Percentiles rank a stretch among this genome's conserved stretches.
Evolutionary conservation across 2,888 invertebrate species (phyloP).

Genomic region (Xestia sexstrigata): DNA sequence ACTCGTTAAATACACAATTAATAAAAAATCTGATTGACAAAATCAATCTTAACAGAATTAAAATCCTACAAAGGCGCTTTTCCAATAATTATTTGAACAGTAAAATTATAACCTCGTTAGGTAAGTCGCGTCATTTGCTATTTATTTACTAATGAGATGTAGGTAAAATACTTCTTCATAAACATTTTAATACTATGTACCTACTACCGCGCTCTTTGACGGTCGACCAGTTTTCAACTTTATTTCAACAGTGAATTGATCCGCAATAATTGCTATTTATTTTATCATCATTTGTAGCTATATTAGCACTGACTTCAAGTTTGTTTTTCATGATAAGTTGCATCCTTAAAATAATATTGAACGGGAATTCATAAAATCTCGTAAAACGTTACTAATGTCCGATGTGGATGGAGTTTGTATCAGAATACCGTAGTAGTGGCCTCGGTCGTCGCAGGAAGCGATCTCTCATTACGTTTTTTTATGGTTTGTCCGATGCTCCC

Average conservation of each 20-base stretch:
- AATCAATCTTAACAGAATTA: no score
- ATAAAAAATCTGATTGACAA: no score
- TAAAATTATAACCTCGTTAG: not conserved
- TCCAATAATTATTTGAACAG: not conserved
- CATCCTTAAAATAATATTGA: slow-evolving; percentile 2
- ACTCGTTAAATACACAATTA: no score
- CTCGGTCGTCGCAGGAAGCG: slow-evolving; percentile 86
- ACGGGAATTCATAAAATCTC: slow-evolving; percentile 53
- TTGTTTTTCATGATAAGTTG: not conserved
- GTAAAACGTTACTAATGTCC: slow-evolving; percentile 54
- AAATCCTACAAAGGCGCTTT: no score
- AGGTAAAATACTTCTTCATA: no score
- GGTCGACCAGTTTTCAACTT: no score
- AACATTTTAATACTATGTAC: no score
- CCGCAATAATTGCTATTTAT: not conserved
- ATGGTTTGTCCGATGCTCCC: slow-evolving; percentile 87
- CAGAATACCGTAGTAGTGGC: slow-evolving; percentile 71
- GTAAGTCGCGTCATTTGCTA: not conserved
- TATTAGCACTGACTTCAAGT: not conserved
- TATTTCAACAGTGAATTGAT: not conserved
- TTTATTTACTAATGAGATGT: not conserved
- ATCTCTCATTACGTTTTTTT: slow-evolving; percentile 89
- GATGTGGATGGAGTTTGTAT: slow-evolving; percentile 64
- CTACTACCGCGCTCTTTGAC: no score
- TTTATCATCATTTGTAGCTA: not conserved